Evolutionary conservation across 2,888 invertebrate species (phyloP).

Genomic region (Petrophora chlorosata): DNA sequence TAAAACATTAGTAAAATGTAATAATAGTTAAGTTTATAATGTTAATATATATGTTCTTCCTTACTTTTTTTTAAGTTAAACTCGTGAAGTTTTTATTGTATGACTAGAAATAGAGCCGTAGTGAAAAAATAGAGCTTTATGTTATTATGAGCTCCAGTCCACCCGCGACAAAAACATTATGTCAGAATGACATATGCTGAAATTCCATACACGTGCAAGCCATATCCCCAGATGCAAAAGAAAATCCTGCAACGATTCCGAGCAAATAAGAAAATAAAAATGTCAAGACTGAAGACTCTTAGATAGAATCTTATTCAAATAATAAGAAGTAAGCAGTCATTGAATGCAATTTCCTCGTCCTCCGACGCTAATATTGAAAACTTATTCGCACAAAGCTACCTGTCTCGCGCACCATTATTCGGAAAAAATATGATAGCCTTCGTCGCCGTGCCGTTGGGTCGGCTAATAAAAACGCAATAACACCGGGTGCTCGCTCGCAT

Average conservation of each 20-base stretch:
- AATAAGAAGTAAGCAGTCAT: slow-evolving; percentile 19
- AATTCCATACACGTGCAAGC: slow-evolving; percentile 8
- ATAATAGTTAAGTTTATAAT: too few relatives aligned
- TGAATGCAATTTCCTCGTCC: slow-evolving; percentile 25
- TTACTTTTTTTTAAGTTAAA: too few relatives aligned
- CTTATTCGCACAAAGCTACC: slow-evolving; percentile 56
- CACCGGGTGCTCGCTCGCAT: slow-evolving; percentile 54
- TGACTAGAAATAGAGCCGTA: too few relatives aligned
- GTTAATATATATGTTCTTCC: too few relatives aligned
- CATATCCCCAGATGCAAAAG: slow-evolving; percentile 3
- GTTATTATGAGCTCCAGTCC: too few relatives aligned
- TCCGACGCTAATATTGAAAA: slow-evolving; percentile 50
- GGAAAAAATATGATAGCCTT: slow-evolving; percentile 66
- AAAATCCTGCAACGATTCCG: background rate
- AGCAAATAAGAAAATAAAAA: slow-evolving; percentile 1
- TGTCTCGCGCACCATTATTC: slow-evolving; percentile 60
- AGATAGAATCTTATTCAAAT: slow-evolving; percentile 1
- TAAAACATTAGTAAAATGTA: too few relatives aligned
- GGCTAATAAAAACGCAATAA: slow-evolving; percentile 78
- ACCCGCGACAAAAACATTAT: too few relatives aligned
- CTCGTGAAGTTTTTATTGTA: too few relatives aligned
- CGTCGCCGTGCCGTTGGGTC: slow-evolving; percentile 51
- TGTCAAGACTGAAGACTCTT: slow-evolving; percentile 2
- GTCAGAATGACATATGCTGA: too few relatives aligned
- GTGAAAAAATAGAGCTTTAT: too few relatives aligned